Evolutionary conservation across 2,888 invertebrate genomes (phyloP).

Genomic region (Willowsia nigromaculata): DNA sequence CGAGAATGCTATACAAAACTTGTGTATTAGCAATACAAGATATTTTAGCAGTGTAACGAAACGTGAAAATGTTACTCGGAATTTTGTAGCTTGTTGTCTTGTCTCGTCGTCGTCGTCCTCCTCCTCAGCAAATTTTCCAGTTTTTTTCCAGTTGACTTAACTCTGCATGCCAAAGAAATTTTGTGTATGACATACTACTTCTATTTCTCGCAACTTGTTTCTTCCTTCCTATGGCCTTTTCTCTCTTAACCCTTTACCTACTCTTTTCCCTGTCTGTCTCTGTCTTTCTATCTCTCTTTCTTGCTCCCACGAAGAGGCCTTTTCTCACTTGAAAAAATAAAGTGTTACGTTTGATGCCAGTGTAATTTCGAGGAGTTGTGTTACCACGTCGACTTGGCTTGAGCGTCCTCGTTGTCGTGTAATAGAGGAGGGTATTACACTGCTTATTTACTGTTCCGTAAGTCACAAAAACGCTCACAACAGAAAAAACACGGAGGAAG

Average conservation of each 20-base stretch:
- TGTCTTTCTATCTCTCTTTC: neutral
- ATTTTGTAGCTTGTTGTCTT: constrained; percentile 20
- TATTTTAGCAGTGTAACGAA: constrained; percentile 9
- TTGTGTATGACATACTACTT: constrained; percentile 52
- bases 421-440: neutral
- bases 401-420: neutral
- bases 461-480: neutral
- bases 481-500: constrained; percentile 5
- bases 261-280: neutral
- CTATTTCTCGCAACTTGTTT: neutral
- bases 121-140: constrained; percentile 60
- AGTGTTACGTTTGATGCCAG: neutral
- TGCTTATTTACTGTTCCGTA: constrained; percentile 30
- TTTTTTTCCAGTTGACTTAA: constrained; percentile 65
- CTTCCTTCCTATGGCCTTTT: neutral
- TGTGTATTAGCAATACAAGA: neutral
- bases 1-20: neutral
- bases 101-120: constrained; percentile 21
- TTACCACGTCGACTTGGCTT: neutral
- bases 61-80: constrained; percentile 42
- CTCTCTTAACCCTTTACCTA: neutral
- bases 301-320: neutral
- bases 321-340: constrained; percentile 5
- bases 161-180: constrained; percentile 48
- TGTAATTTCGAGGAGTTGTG: neutral